phyloP scores from a whole-genome alignment of 2,113 vertebrate species.

The Triplophysa dalaica region DNA sequence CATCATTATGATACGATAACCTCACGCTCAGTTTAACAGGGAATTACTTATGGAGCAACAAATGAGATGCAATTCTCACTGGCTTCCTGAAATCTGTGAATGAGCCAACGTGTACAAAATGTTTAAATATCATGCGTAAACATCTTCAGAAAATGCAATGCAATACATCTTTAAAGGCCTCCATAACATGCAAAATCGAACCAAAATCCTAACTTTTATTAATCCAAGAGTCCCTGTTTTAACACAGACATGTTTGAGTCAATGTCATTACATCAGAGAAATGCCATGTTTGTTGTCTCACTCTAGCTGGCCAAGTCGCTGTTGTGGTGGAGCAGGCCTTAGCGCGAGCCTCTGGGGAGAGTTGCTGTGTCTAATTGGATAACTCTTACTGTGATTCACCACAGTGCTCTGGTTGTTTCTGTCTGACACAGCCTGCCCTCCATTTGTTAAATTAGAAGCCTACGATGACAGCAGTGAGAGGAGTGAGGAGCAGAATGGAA shows the following conservation, averaged over 20 bases:
- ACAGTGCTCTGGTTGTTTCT: conserved; percentile 35
- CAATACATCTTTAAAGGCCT: neutral
- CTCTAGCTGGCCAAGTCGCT: conserved; percentile 8
- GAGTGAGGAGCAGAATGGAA: conserved; percentile 41
- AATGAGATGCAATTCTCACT: neutral
- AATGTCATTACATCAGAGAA: conserved; percentile 5
- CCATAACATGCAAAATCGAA: neutral
- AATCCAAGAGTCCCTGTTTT: neutral
- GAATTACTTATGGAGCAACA: conserved; percentile 24
- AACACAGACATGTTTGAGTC: conserved; percentile 1
- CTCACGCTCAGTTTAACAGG: neutral
- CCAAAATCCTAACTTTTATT: conserved; percentile 4
- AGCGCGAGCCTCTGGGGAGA: conserved; percentile 17
- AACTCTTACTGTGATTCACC: conserved; percentile 48
- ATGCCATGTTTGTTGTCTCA: conserved; percentile 29
- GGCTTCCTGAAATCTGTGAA: too few relatives aligned
- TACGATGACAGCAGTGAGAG: conserved; percentile 44
- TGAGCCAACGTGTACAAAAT: too few relatives aligned
- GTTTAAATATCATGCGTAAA: too few relatives aligned
- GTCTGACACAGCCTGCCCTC: conserved; percentile 48
- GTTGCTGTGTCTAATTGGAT: conserved; percentile 52
- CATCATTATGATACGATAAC: conserved; percentile 1
- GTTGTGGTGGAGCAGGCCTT: conserved; percentile 18
- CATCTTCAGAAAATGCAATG: neutral
- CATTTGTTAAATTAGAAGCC: conserved; percentile 55